A percentile compares a stretch with the other conserved stretches of the same genome.
Evolutionary conservation across 2,888 invertebrate genomes (phyloP).

Genomic region (Mycogona germanica): DNA sequence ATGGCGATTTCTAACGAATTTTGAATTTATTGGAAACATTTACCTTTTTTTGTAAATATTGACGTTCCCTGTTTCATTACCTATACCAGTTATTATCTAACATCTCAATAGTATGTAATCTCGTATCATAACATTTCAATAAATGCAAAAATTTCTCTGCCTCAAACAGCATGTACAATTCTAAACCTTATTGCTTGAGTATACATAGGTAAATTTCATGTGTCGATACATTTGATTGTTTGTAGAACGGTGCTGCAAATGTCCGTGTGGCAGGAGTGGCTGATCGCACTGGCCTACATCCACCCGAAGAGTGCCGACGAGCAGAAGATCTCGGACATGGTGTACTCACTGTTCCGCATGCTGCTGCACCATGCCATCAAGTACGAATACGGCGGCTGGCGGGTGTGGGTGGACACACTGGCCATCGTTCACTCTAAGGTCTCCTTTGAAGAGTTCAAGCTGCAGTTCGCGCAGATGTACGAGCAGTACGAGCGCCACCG

Average conservation of each 20-base stretch:
- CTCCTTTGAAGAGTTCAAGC: conserved; percentile 94
- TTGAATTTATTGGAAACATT: background rate
- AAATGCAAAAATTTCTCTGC: no score
- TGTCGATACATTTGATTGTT: background rate
- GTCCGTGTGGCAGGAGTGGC: conserved; percentile 99
- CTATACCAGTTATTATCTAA: no score
- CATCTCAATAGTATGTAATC: background rate
- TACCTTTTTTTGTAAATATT: conserved; percentile 1
- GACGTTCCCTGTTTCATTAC: no score
- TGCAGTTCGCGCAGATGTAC: conserved; percentile 96
- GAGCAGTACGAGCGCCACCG: conserved; percentile 89
- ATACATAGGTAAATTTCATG: background rate
- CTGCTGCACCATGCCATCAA: conserved; percentile 97
- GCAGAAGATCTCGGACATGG: conserved; percentile 95
- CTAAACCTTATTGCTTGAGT: no score
- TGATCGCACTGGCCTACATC: conserved; percentile 96
- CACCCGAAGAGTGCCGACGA: conserved; percentile 92
- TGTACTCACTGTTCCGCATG: conserved; percentile 94
- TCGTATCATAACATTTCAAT: no score
- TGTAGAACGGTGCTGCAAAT: conserved; percentile 83
- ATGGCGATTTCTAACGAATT: background rate
- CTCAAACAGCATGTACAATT: no score
- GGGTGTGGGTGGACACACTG: conserved; percentile 99
- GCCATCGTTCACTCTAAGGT: conserved; percentile 99
- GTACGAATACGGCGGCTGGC: conserved; percentile 98